Percentiles rank a stretch among this genome's conserved stretches.
These are phyloP conservation scores for Tricholauxania praeusta DNA, from an alignment of 2,888 invertebrate species.

Conservation along the genomic window DNA sequence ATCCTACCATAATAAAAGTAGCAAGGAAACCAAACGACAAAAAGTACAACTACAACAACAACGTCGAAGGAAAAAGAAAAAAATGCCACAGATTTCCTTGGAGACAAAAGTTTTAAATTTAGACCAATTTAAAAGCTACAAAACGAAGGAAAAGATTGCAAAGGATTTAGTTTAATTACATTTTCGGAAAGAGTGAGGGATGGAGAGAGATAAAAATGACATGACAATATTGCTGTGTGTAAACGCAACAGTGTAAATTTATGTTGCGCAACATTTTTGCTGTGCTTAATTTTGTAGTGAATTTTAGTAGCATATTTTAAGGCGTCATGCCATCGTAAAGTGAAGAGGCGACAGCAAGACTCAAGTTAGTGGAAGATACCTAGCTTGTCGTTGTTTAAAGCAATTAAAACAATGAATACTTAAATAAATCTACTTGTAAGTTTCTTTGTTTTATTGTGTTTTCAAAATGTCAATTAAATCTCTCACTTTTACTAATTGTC, in stretches of 20 bases:
- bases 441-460: no score
- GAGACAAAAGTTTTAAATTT: constrained; percentile 9
- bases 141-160: not conserved
- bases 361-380: no score
- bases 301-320: no score
- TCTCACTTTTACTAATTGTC: no score
- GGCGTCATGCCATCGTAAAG: no score
- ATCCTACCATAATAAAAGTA: not conserved
- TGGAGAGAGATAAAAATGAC: not conserved
- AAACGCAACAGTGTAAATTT: not conserved
- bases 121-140: constrained; percentile 19
- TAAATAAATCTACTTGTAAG: no score
- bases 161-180: constrained; percentile 15
- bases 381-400: no score
- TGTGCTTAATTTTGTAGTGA: not conserved
- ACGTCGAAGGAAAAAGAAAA: not conserved
- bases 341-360: no score
- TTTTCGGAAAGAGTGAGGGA: not conserved
- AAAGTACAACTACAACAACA: not conserved
- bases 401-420: no score
- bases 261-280: not conserved
- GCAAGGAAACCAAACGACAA: no score
- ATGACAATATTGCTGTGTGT: not conserved
- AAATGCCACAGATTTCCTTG: not conserved
- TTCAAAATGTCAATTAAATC: no score